Conservation (phyloP, 2,888 invertebrate species). For the Nomada ruficornis region DNA sequence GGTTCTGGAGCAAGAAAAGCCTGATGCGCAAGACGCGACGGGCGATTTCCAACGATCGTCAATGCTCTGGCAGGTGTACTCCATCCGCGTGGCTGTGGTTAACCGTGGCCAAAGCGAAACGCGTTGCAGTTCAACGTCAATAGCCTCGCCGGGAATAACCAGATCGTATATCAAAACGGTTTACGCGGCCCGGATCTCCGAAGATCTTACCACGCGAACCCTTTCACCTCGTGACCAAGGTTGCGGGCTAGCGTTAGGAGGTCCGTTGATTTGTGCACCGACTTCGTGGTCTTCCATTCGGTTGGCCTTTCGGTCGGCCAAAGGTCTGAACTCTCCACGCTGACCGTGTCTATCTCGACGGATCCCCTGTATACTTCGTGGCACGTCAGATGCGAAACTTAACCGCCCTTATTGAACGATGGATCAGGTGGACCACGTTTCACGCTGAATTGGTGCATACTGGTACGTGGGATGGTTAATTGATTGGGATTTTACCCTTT, state of each 20-base stretch:
- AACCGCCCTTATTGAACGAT: conserved; percentile 37
- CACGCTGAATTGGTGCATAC: conserved; percentile 2
- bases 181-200: conserved; percentile 66
- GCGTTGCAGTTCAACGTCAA: conserved; percentile 41
- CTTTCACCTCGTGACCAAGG: conserved; percentile 68
- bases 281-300: conserved; percentile 48
- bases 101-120: conserved; percentile 18
- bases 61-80: conserved; percentile 41
- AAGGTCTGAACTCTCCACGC: conserved; percentile 40
- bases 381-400: conserved; percentile 38
- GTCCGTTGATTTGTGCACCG: conserved; percentile 58
- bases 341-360: not conserved
- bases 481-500: conserved; percentile 16
- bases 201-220: conserved; percentile 57
- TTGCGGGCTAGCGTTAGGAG: conserved; percentile 45
- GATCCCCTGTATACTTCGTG: conserved; percentile 24
- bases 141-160: conserved; percentile 62
- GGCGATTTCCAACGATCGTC: conserved; percentile 27
- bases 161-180: conserved; percentile 68
- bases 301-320: conserved; percentile 59
- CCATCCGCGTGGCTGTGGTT: conserved; percentile 6
- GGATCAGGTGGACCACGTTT: conserved; percentile 35
- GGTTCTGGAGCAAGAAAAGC: not conserved
- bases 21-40: not conserved
- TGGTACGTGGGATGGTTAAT: too few relatives aligned